Evolutionary conservation across 2,113 vertebrate species (phyloP), one percentile per base, ranked within the genome.

Genomic region (Crotophaga sulcirostris): DNA sequence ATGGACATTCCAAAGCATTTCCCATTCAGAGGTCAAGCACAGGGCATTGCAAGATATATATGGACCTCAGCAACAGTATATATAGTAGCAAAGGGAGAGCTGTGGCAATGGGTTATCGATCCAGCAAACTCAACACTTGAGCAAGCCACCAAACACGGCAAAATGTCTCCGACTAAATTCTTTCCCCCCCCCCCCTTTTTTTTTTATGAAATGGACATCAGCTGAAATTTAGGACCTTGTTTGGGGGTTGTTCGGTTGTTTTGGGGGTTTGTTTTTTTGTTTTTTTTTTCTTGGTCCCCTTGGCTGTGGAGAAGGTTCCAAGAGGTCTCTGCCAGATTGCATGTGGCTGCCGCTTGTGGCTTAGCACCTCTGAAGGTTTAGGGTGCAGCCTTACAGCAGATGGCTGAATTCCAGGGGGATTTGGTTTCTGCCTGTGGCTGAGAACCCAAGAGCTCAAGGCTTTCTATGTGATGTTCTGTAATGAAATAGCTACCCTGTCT

Each of bases 1-100:
- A 97, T 98, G 98, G 98, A 99, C 99, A 99, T 99, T 99, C 99
- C 99, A 99, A 98, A 98, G 98, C 98, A 98, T 98, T 98, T 98
- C 98, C 98, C 98, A 98, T 98, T 98, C 98, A 98, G 98, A 98
- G 98, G 97, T 98, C 98, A 93, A 96, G 97, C 98, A 97, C 98
- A 99, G 98, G 98, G 98, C 97, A 97, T 98, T 98, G 97, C 98
- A 98, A 98, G 98, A 98, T 98, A 92, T 98, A 86, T 90, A 89
- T 88, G 89, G 97, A 97, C 97, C 96, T 97, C 96, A 52, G 66
- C 92, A 94, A 91, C 96, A 93, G 83, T 96, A 95, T 97, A 80
- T 94, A 96, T 95, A 88, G 55, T 97, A 94, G 95, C 93, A 96
- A 96, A 97, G 92, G 92, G 96, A 97, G 93, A 97, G 93, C 95